A percentile compares a stretch with the other conserved stretches of the same genome.
These are phyloP conservation scores for Psilopsiagon aurifrons DNA, from an alignment of 2,113 vertebrate species.

Conservation along the genomic window DNA sequence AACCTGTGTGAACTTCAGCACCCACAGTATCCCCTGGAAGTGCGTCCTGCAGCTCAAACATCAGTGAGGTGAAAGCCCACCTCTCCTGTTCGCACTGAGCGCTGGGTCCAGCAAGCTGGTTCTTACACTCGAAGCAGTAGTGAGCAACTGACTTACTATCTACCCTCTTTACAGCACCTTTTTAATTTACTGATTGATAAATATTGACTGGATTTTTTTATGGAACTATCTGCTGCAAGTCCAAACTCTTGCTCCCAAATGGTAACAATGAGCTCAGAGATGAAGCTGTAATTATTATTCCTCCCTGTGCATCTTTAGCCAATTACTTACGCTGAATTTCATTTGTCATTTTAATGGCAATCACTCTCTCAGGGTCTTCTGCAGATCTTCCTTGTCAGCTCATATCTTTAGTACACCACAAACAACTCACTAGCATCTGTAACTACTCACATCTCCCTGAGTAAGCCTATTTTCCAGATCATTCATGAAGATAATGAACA, in stretches of 20 bases:
- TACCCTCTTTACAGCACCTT: background rate
- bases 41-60: background rate
- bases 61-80: fast-evolving
- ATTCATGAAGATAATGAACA: background rate
- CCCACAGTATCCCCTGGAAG: background rate
- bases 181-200: background rate
- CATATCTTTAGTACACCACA: background rate
- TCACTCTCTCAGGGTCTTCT: background rate
- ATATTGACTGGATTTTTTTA: background rate
- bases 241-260: background rate
- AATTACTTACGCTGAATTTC: background rate
- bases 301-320: background rate
- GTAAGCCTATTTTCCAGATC: background rate
- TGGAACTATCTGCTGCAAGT: background rate
- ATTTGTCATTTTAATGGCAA: background rate
- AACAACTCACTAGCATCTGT: background rate
- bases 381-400: background rate
- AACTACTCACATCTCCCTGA: background rate
- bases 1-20: background rate
- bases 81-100: background rate
- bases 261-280: background rate
- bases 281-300: background rate
- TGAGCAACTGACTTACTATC: background rate
- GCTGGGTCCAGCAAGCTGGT: background rate
- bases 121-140: background rate